Evolutionary conservation across 1,140 invertebrate genomes (phyloP).

Genomic region (Wasmannia auropunctata): DNA sequence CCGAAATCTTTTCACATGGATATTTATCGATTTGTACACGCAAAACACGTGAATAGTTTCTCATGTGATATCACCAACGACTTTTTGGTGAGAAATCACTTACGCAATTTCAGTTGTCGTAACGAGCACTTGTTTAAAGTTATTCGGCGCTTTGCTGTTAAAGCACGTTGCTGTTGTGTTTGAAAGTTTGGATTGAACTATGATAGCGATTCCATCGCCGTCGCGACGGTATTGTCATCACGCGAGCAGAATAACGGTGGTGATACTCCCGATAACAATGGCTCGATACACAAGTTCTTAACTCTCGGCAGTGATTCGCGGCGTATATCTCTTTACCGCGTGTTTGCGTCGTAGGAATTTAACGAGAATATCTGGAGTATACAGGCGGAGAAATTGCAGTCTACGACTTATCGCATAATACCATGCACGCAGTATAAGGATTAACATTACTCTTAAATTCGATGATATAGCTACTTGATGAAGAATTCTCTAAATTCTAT

Average conservation of each 20-base stretch:
- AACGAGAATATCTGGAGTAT: conserved; percentile 22
- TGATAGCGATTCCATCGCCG: background rate
- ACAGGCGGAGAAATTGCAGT: background rate
- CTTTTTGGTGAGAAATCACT: conserved; percentile 3
- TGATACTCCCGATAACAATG: conserved; percentile 13
- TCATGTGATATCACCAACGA: background rate
- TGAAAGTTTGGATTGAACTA: conserved; percentile 36
- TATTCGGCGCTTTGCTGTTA: background rate
- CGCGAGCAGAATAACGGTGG: conserved; percentile 28
- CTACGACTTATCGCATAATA: background rate
- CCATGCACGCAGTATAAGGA: background rate
- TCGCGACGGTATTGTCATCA: conserved; percentile 23
- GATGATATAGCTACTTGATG: background rate
- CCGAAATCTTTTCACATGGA: background rate
- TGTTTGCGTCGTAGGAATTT: conserved; percentile 17
- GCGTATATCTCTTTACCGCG: background rate
- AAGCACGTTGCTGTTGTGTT: conserved; percentile 4
- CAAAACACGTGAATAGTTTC: background rate
- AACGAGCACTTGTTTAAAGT: conserved; percentile 7
- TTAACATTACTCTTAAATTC: background rate
- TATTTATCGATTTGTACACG: background rate
- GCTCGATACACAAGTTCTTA: conserved; percentile 6
- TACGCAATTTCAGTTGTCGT: background rate
- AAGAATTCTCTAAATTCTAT: background rate
- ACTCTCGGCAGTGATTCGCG: background rate